Conservation (phyloP, 2,113 vertebrate genomes). For the Eulemur rufifrons region DNA sequence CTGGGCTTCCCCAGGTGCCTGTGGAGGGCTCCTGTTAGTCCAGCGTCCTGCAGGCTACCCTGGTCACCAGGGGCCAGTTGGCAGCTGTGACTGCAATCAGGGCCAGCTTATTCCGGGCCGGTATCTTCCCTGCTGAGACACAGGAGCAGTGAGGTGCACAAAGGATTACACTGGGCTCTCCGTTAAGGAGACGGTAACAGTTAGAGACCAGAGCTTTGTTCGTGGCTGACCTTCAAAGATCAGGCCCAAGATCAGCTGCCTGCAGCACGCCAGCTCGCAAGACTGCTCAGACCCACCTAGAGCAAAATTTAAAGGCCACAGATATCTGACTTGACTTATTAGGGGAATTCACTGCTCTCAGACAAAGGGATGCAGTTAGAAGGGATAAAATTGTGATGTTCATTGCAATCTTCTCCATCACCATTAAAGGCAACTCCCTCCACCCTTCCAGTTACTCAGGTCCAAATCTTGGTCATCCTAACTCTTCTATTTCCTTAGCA, state of each 20-base stretch:
- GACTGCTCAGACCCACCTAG: not conserved
- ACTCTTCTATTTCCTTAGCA: not conserved
- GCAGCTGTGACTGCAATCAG: not conserved
- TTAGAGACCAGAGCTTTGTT: not conserved
- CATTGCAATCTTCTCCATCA: not conserved
- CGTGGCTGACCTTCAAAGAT: not conserved
- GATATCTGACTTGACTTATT: fast-evolving
- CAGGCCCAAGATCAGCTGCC: not conserved
- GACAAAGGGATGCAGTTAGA: too few species aligned
- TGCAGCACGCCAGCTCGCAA: not conserved
- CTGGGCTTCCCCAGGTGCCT: not conserved
- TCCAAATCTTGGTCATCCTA: not conserved
- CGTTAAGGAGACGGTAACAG: fast-evolving
- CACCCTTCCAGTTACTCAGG: not conserved
- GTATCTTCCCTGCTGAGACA: not conserved
- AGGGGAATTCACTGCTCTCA: not conserved
- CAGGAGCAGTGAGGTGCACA: fast-evolving
- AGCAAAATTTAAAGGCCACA: not conserved
- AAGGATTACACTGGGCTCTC: not conserved
- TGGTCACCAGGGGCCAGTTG: not conserved
- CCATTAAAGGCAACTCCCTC: not conserved
- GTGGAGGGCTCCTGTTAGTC: not conserved
- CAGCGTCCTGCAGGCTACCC: not conserved
- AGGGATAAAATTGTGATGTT: fast-evolving
- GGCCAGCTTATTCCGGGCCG: not conserved